Conservation (phyloP, 2,113 vertebrate genomes). For the Triplophysa dalaica region DNA sequence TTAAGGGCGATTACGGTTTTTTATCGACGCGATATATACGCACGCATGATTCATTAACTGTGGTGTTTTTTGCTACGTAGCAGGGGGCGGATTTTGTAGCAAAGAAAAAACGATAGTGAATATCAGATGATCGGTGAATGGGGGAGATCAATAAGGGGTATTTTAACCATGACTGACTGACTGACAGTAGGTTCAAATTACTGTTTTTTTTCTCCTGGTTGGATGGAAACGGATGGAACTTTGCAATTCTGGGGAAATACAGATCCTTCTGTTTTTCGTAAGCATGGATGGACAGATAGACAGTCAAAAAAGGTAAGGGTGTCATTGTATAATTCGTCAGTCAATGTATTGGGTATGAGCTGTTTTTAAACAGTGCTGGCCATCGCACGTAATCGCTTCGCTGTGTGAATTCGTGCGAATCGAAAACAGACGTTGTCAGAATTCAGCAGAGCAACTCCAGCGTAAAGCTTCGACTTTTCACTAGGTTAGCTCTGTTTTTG, state of each 20-base stretch:
- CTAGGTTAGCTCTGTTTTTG: background rate
- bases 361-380: background rate
- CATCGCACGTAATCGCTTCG: background rate
- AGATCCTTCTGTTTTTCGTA: conserved; percentile 33
- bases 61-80: conserved; percentile 36
- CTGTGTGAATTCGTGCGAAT: background rate
- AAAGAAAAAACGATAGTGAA: conserved; percentile 25
- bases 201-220: conserved; percentile 57
- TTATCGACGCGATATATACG: conserved; percentile 51
- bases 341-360: background rate
- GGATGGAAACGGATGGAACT: conserved; percentile 54
- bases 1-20: conserved; percentile 37
- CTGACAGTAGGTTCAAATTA: conserved; percentile 61
- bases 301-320: conserved; percentile 63
- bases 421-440: conserved; percentile 9
- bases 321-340: background rate
- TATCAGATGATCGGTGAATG: conserved; percentile 32
- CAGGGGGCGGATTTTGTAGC: conserved; percentile 12
- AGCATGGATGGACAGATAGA: conserved; percentile 46
- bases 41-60: conserved; percentile 43
- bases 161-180: conserved; percentile 66
- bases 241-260: conserved; percentile 50
- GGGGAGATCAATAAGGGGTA: conserved; percentile 62
- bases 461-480: conserved; percentile 15
- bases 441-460: background rate